Percentiles rank a stretch among this genome's conserved stretches.
Conservation (phyloP, 37 sponge, comb jelly and placozoan genomes). For the Theonella swinhoei region DNA sequence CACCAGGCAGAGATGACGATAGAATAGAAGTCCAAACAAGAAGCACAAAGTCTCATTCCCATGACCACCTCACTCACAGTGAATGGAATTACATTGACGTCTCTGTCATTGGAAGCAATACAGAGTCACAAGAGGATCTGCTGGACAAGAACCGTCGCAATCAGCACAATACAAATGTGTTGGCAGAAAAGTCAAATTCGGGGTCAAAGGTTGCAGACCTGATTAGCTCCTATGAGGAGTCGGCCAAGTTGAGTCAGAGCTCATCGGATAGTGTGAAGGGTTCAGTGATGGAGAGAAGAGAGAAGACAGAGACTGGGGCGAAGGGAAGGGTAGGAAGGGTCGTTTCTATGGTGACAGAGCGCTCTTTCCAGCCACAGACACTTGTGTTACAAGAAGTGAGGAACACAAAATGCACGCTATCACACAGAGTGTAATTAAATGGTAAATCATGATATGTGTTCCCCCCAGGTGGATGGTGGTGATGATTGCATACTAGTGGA, state of each 20-base stretch:
- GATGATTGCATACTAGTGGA: too few species aligned
- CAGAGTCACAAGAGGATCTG: constrained; percentile 57
- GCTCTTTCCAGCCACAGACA: constrained; percentile 33
- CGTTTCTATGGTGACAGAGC: constrained; percentile 2
- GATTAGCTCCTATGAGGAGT: background rate
- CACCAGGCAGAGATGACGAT: background rate
- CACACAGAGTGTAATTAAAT: too few species aligned
- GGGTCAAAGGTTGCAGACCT: background rate
- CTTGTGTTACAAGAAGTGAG: constrained; percentile 5
- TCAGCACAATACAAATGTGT: too few species aligned
- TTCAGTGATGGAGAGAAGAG: background rate
- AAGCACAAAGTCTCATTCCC: background rate
- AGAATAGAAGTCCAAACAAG: background rate
- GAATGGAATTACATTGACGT: background rate
- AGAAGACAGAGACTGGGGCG: background rate
- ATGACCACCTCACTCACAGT: too few species aligned
- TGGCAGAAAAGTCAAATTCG: background rate
- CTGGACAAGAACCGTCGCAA: constrained; percentile 6
- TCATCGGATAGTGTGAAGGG: background rate
- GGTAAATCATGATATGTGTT: too few species aligned
- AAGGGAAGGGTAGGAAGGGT: constrained; percentile 11
- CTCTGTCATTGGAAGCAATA: constrained; percentile 36
- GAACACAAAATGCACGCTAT: too few species aligned
- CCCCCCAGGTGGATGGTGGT: too few species aligned
- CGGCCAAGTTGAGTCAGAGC: background rate